Base-by-base conservation (phyloP, 2,797 vertebrate species). In the Gymnoscopelus braueri region DNA sequence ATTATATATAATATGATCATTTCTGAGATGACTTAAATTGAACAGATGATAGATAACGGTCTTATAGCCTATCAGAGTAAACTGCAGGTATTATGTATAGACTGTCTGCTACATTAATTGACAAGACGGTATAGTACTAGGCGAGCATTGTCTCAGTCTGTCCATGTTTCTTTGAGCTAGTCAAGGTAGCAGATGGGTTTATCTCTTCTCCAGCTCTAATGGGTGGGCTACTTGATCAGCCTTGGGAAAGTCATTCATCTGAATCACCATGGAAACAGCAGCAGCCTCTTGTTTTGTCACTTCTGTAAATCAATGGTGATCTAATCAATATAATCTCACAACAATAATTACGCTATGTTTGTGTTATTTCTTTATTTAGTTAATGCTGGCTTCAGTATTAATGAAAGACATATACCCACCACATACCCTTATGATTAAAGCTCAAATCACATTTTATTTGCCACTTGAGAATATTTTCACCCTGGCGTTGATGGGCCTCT, bases 221-320 rank as follows among this genome's bases (percentile, higher is more conserved):
- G 15, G 24, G 53, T 51, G 13, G 52, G 53, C 23, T 67, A 26
- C 53, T 61, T 35, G 58, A 63, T 32, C 26, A 35, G 48, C 9
- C 14, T 35, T 57, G 3, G 4, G 29, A 35, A 32, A 24, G 35
- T 13, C 68, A 23, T 65, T 68, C 71, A 69, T 79, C 47, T 52
- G 29, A 60, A 71, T 86, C 62, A 60, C 75, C 47, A 70, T 76
- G 50, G 75, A 32, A 82, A 81, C 78, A 0, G n/a, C 78, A 0
- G n/a, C 53, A 71, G 23, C 54, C 54, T 53, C 47, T 9, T 44
- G 58, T 67, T 72, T 74, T 23, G 70, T 64, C 54, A 60, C 35
- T 50, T 52, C 26, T 57, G 23, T 57, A 54, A 63, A 59, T 6
- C 11, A 24, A 2, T 8, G 13, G n/a, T 12, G 4, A 70, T 74